A percentile compares a stretch with the other conserved stretches of the same genome.
Conservation (phyloP, 2,113 vertebrate species). For the Dasypus novemcinctus region DNA sequence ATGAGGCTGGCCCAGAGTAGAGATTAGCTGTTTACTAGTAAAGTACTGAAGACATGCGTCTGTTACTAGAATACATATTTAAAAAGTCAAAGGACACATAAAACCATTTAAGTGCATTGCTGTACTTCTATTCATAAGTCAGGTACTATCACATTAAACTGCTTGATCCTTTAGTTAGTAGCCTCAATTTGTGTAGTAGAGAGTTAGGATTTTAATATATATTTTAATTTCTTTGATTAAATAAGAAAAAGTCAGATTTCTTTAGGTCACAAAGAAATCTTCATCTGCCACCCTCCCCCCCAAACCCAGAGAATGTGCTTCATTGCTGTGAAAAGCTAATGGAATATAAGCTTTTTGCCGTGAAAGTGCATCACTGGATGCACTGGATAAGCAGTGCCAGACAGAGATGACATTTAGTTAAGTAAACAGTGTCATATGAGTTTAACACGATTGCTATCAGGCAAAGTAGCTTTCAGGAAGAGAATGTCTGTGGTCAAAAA, state of each 20-base stretch:
- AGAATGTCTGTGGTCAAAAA: background rate
- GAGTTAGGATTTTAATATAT: background rate
- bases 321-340: background rate
- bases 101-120: background rate
- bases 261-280: background rate
- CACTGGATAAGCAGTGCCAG: background rate
- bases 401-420: background rate
- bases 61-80: background rate
- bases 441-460: background rate
- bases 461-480: background rate
- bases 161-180: background rate
- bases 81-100: background rate
- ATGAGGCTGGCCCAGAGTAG: background rate
- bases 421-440: background rate
- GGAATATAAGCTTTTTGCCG: background rate
- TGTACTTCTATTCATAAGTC: background rate
- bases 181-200: background rate
- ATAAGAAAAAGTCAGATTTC: background rate
- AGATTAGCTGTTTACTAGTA: background rate
- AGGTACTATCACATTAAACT: background rate
- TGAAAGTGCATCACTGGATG: background rate
- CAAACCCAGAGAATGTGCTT: background rate
- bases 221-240: background rate
- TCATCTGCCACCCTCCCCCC: too few relatives aligned
- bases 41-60: background rate